Conservation (phyloP, 2,888 invertebrate species). For the Coelinius sp. region DNA sequence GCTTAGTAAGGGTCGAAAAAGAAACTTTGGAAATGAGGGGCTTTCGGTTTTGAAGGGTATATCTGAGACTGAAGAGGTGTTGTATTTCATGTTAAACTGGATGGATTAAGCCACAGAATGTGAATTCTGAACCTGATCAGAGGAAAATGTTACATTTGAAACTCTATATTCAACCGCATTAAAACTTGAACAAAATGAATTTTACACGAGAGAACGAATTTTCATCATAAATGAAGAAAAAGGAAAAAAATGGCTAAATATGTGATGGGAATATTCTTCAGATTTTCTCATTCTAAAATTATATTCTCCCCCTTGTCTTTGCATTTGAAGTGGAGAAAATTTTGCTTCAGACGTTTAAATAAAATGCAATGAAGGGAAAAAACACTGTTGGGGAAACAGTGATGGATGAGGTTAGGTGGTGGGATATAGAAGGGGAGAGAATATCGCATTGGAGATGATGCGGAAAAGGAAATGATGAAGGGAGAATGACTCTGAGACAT, state of each 20-base stretch:
- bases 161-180: background rate
- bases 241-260: background rate
- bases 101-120: background rate
- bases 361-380: background rate
- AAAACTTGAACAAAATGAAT: background rate
- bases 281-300: slow-evolving; percentile 9
- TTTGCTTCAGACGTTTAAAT: background rate
- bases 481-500: background rate
- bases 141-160: background rate
- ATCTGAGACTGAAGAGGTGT: background rate
- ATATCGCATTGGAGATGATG: background rate
- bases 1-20: background rate
- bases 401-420: slow-evolving; percentile 2
- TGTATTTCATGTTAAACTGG: background rate
- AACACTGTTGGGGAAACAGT: slow-evolving; percentile 5
- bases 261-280: background rate
- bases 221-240: background rate
- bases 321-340: slow-evolving; percentile 8
- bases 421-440: background rate
- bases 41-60: background rate
- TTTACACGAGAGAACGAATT: background rate
- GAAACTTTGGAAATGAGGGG: background rate
- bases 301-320: background rate
- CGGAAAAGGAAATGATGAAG: background rate
- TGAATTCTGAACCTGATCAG: background rate